Evolutionary conservation across 1,140 invertebrate genomes (phyloP).

Genomic region (Epicauta chinensis): DNA sequence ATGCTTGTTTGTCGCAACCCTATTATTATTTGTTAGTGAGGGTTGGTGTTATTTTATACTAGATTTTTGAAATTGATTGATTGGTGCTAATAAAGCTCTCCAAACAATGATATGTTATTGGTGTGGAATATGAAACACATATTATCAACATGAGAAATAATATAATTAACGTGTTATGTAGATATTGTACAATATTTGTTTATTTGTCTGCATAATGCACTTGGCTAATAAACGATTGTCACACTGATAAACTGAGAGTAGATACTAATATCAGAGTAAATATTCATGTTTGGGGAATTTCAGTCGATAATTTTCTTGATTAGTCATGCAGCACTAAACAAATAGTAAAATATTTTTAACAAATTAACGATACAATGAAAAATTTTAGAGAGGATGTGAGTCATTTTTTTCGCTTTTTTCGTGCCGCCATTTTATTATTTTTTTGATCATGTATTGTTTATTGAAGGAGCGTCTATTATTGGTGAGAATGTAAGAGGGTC

Average conservation of each 20-base stretch:
- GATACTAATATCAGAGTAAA: background rate
- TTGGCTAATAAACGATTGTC: conserved; percentile 4
- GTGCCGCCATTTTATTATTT: conserved; percentile 1
- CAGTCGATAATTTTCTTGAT: background rate
- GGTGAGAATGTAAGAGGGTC: background rate
- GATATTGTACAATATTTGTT: background rate
- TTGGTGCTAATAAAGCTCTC: conserved; percentile 18
- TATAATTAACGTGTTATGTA: too few relatives aligned
- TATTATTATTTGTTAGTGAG: conserved; percentile 6
- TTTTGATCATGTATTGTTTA: conserved; percentile 9
- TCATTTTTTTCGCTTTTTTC: background rate
- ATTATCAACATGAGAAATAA: too few relatives aligned
- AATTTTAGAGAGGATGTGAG: background rate
- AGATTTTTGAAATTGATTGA: conserved; percentile 25
- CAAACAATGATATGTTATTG: background rate
- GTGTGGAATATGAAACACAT: too few relatives aligned
- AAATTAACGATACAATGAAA: too few relatives aligned
- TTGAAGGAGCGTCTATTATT: conserved; percentile 2
- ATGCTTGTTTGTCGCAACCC: conserved; percentile 13
- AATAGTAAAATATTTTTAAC: too few relatives aligned
- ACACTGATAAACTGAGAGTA: background rate
- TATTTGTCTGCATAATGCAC: conserved; percentile 5
- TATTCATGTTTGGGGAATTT: background rate
- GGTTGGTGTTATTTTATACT: conserved; percentile 10
- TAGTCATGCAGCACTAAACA: background rate